Base-by-base conservation (phyloP, 2,888 invertebrate species). In the Drosophila rubida region DNA sequence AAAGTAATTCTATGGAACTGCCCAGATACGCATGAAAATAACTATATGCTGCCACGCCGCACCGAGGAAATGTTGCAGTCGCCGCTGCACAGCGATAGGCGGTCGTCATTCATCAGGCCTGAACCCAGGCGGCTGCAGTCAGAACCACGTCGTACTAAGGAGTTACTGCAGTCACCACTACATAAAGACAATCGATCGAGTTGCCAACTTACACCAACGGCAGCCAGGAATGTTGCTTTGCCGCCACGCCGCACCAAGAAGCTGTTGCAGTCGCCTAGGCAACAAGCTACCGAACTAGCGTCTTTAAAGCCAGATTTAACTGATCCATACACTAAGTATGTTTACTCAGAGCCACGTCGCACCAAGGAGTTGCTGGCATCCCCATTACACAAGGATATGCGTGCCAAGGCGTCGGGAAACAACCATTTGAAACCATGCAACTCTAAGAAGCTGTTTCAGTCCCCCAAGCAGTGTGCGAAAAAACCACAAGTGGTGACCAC, bases 61-160 rank as follows among this genome's bases (percentile, higher is more conserved):
- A 57, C 42, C 2, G 8, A 19, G 22, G 53, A 50, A 27, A 19
- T 54, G 27, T 23, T 49, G 0, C 7, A 59, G 14, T 57, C 73
- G 2, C 59, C 59, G 6, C 19, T 53, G 53, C 57, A 27, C 9
- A 8, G 16, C 6, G 50, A 42, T 9, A 35, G 30, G 14, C 13
- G 14, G 0, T 4, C 16, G 4, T 27, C 25, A 2, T 53, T 9
- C 4, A 27, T 19, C 0, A 1, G 9, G 7, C 44, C 7, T 0
- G 14, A 14, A 2, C 3, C 39, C 2, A 25, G 25, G 37, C 23
- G 16, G 14, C 14, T 9, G 14, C 6, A 14, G 5, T 14, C 25
- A 14, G 19, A 14, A 13, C n/a, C 11, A 9, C 11, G 6, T 32
- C 30, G 6, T 5, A 13, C 2, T 11, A 13, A 2, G 3, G 35